Evolutionary conservation across 2,113 vertebrate species (phyloP).

Genomic region (Archilochus colubris): DNA sequence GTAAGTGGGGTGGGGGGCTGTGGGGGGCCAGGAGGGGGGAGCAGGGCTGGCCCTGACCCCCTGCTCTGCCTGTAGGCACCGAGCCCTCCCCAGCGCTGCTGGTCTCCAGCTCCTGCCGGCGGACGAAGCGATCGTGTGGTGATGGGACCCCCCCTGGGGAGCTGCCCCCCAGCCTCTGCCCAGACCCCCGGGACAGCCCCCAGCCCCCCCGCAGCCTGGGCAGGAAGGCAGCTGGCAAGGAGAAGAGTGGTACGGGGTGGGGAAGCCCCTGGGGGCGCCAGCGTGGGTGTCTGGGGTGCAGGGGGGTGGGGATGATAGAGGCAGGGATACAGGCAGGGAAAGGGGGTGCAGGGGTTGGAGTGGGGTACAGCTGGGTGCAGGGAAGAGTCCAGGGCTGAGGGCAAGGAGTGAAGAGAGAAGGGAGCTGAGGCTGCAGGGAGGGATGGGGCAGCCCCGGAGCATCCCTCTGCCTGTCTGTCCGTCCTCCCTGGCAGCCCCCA

Average conservation of each 20-base stretch:
- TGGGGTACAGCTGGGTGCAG: background rate
- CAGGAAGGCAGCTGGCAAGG: conserved; percentile 79
- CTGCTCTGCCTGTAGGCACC: conserved; percentile 69
- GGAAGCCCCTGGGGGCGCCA: background rate
- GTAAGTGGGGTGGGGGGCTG: conserved; percentile 70
- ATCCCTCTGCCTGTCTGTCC: background rate
- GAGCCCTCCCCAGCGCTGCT: conserved; percentile 84
- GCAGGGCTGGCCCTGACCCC: accelerated
- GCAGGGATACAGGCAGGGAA: no score
- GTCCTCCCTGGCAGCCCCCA: accelerated
- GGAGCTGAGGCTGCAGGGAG: no score
- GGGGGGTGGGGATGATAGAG: background rate
- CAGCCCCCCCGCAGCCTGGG: conserved; percentile 73
- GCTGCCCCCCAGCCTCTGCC: conserved; percentile 65
- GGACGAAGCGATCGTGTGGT: conserved; percentile 72
- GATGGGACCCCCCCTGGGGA: conserved; percentile 76
- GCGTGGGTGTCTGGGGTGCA: background rate
- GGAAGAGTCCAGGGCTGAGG: accelerated
- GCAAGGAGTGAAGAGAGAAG: accelerated
- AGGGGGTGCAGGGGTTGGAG: background rate
- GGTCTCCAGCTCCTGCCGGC: conserved; percentile 75
- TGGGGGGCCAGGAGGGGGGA: no score
- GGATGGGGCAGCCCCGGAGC: accelerated
- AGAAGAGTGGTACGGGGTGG: conserved; percentile 78
- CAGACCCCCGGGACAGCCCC: conserved; percentile 69